Evolutionary conservation across 2,797 vertebrate genomes (phyloP), one percentile per base, ranked within the genome.

Genomic region (Myripristis jacobus): DNA sequence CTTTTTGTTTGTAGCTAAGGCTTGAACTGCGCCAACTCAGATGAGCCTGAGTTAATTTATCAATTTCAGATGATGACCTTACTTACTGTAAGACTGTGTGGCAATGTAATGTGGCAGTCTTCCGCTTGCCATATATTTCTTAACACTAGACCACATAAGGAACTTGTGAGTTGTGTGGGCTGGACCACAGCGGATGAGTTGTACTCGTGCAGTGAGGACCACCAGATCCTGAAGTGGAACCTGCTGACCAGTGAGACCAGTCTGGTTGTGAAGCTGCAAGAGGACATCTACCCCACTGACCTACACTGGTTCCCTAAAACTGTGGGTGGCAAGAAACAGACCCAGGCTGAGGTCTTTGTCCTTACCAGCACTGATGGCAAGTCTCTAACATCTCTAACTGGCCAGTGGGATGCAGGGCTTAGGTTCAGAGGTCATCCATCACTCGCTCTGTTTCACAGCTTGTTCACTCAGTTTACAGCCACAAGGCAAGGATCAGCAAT

Each of bases 351-450:
- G 80, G 94, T 89, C 76, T 98, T 97, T 88, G 97, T 96, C 43
- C 95, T 99, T 0, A 98, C 96, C 50, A 98, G 96, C 91, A 96
- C 96, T 75, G 97, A 98, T 91, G 98, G 97, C 94, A 94, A 95
- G 94, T 89, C 41, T 78, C 58, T 0, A 2, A 51, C 16, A 19
- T 70, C 54, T 24, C 5, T 18, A 9, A 36, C 11, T 70, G 71
- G 21, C 73, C 19, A 34, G 21, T 55, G 61, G 54, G 25, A 6
- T 48, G 7, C 18, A 57, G 6, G 7, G 1, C 16, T 67, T 65
- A 63, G 9, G 67, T 68, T 75, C 22, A 47, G 5, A 44, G 11
- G 52, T 63, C 12, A n/a, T n/a, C 21, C 6, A 58, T 22, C 34
- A 4, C 54, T 57, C 19, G 4, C 60, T 57, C 57, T 56, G 15